Conservation (phyloP, 2,888 invertebrate genomes). For the Penaeus monodon region DNA sequence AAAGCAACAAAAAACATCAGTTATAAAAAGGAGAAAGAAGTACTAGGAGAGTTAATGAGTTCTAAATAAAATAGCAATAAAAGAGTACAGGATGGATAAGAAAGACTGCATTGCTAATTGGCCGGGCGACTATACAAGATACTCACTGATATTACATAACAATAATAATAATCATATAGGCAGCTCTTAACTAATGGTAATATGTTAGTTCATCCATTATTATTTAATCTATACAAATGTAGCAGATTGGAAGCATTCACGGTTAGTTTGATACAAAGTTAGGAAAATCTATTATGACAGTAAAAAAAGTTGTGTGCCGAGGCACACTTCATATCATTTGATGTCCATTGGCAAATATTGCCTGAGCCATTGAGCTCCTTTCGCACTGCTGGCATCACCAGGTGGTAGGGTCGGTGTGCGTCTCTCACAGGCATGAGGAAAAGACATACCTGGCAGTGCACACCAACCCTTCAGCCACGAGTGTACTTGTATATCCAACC, state of each 20-base stretch:
- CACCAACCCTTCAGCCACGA: conserved; percentile 9
- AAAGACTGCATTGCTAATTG: conserved; percentile 45
- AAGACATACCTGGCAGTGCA: too few relatives aligned
- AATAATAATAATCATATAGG: conserved; percentile 53
- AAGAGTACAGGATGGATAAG: conserved; percentile 59
- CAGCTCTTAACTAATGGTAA: conserved; percentile 50
- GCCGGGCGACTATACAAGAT: conserved; percentile 58
- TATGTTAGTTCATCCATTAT: conserved; percentile 45
- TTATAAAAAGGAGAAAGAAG: conserved; percentile 13
- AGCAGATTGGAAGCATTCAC: conserved; percentile 59
- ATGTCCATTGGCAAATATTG: conserved; percentile 21
- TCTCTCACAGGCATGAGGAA: background rate
- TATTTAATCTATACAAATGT: conserved; percentile 54
- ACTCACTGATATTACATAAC: conserved; percentile 28
- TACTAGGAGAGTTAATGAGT: conserved; percentile 43
- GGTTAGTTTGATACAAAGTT: conserved; percentile 59
- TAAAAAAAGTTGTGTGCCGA: conserved; percentile 45
- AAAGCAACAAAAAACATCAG: conserved; percentile 13
- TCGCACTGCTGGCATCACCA: conserved; percentile 40
- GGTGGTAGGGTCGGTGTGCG: conserved; percentile 17
- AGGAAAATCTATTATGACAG: conserved; percentile 53
- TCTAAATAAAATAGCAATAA: conserved; percentile 37
- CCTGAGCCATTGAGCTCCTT: conserved; percentile 35
- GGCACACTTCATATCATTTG: conserved; percentile 32
- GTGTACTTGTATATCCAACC: conserved; percentile 31